A percentile compares a stretch with the other conserved stretches of the same genome.
Conservation (phyloP, 2,797 vertebrate species). For the Crax fasciolata region DNA sequence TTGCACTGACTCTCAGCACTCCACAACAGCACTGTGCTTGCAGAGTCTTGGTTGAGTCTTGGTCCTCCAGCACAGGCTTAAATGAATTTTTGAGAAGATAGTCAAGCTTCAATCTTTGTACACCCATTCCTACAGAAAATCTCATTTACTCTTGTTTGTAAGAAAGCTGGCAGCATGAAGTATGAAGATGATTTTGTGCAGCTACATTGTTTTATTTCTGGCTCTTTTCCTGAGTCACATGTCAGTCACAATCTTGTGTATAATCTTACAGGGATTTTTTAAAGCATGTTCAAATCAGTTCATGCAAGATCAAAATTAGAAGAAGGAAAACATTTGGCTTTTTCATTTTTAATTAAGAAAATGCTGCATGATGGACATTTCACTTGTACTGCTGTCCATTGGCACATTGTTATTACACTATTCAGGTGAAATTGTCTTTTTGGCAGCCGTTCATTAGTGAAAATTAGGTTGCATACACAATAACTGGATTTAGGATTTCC, state of each 20-base stretch:
- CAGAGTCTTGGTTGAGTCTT: background rate
- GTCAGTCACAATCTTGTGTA: background rate
- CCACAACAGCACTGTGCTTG: background rate
- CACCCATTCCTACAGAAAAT: background rate
- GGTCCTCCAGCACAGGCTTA: background rate
- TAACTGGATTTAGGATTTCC: slow-evolving; percentile 34
- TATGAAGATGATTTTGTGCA: background rate
- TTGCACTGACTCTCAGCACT: background rate
- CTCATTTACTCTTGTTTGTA: background rate
- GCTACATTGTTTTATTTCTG: background rate
- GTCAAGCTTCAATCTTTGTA: background rate
- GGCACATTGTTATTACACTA: slow-evolving; percentile 6
- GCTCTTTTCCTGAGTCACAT: background rate
- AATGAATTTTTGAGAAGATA: background rate
- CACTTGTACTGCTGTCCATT: slow-evolving; percentile 7
- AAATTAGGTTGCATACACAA: slow-evolving; percentile 30
- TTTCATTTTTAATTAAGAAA: slow-evolving; percentile 12
- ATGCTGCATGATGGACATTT: background rate
- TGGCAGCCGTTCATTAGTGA: slow-evolving; percentile 44
- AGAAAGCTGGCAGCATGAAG: background rate
- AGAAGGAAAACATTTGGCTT: background rate
- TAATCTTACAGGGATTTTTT: background rate
- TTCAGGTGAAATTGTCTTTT: slow-evolving; percentile 42
- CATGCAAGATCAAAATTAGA: background rate
- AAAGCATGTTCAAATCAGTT: background rate